Evolutionary conservation across 2,797 vertebrate genomes (phyloP).

Genomic region (Octomys mimax): DNA sequence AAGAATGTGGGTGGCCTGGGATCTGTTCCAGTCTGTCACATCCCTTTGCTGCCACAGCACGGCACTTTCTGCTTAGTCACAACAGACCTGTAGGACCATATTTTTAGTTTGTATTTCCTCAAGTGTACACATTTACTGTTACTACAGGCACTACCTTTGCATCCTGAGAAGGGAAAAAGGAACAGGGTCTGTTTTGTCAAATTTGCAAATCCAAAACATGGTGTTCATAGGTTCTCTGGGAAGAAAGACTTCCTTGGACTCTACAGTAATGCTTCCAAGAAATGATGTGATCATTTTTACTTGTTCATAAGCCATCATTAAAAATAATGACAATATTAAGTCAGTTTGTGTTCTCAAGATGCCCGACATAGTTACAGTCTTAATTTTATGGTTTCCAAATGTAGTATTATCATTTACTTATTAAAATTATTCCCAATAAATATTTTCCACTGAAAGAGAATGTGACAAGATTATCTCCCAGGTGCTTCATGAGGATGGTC

Average conservation of each 20-base stretch:
- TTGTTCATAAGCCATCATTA: too few relatives aligned
- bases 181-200: background rate
- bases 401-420: background rate
- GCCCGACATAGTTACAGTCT: background rate
- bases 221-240: background rate
- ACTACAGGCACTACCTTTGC: background rate
- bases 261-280: background rate
- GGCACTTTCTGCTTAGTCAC: conserved; percentile 33
- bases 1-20: conserved; percentile 10
- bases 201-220: background rate
- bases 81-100: background rate
- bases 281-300: background rate
- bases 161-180: background rate
- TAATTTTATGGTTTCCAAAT: background rate
- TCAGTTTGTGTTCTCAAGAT: conserved; percentile 40
- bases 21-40: background rate
- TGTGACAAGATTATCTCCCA: background rate
- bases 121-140: background rate
- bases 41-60: conserved; percentile 11
- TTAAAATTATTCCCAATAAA: background rate
- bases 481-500: background rate
- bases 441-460: background rate
- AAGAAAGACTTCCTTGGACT: background rate
- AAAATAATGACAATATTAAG: background rate
- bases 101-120: conserved; percentile 16